Base-by-base conservation (phyloP, 1,140 invertebrate species). In the Archivesica marissinica region DNA sequence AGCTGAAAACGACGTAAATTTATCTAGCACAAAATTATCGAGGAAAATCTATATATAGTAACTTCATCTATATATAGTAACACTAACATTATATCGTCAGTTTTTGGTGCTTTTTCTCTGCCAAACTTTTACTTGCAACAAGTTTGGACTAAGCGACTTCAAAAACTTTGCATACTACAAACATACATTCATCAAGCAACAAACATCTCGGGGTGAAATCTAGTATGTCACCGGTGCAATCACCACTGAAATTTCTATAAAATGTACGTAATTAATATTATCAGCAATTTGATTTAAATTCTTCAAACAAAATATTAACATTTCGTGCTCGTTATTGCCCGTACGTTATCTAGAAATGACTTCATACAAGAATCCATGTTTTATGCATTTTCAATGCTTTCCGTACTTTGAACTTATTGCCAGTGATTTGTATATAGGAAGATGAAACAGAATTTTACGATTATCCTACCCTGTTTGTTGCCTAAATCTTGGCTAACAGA, bases 401-500 rank as follows among this genome's bases (percentile, higher is more conserved):
- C 15, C n/a, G 23, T 64, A 15, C 59, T 33, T 64, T 64, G 59
- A 64, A 64, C 59, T 35, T 64, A 35, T 64, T 64, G 9, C 30
- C 25, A 35, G 25, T 64, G 15, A 64, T 64, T 64, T 64, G 11
- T 35, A n/a, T n/a, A n/a, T n/a, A n/a, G n/a, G n/a, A n/a, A n/a
- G n/a, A n/a, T n/a, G n/a, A n/a, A n/a, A n/a, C n/a, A n/a, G n/a
- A n/a, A n/a, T n/a, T n/a, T n/a, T n/a, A n/a, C n/a, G n/a, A n/a
- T n/a, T n/a, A n/a, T n/a, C n/a, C n/a, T n/a, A n/a, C n/a, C n/a
- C n/a, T n/a, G n/a, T n/a, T n/a, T n/a, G n/a, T n/a, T n/a, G n/a
- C n/a, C n/a, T n/a, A n/a, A n/a, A n/a, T n/a, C n/a, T n/a, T n/a
- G n/a, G n/a, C n/a, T n/a, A n/a, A n/a, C n/a, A n/a, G n/a, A n/a